These are phyloP conservation scores for Caranx ignobilis DNA, from an alignment of 2,113 vertebrate genomes.

Conservation along the genomic window DNA sequence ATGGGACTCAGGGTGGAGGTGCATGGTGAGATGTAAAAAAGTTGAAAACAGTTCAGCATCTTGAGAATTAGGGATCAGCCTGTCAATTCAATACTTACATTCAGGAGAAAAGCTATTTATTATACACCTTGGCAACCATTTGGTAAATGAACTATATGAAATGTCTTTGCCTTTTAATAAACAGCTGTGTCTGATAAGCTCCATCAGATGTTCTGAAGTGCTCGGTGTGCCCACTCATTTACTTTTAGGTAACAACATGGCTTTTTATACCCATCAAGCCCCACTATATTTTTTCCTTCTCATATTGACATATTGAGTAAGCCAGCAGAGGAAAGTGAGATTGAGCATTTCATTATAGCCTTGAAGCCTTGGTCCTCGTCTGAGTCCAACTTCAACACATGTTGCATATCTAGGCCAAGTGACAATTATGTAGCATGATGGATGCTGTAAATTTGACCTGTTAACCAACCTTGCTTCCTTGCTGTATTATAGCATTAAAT, in stretches of 20 bases:
- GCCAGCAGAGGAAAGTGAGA: constrained; percentile 51
- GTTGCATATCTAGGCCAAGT: constrained; percentile 43
- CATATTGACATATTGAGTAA: constrained; percentile 26
- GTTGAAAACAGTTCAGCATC: not conserved
- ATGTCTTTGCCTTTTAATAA: not conserved
- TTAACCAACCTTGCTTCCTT: constrained; percentile 12
- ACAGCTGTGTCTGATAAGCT: not conserved
- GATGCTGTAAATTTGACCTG: constrained; percentile 36
- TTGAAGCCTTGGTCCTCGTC: constrained; percentile 2
- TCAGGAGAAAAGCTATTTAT: too few relatives aligned
- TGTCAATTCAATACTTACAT: not conserved
- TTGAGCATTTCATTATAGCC: constrained; percentile 38
- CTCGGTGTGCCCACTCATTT: not conserved
- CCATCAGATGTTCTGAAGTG: too few relatives aligned
- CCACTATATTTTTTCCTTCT: not conserved
- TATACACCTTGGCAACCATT: not conserved
- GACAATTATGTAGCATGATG: constrained; percentile 34
- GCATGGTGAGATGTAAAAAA: not conserved
- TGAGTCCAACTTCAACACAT: constrained; percentile 39
- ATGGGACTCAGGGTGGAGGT: too few relatives aligned
- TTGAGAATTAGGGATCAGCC: not conserved
- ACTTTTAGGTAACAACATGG: not conserved
- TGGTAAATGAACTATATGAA: not conserved
- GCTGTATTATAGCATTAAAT: constrained; percentile 14
- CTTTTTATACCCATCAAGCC: not conserved